Evolutionary conservation across 1,140 invertebrate species (phyloP), one percentile per base, ranked within the genome.

Genomic region (Drosophila novamexicana): DNA sequence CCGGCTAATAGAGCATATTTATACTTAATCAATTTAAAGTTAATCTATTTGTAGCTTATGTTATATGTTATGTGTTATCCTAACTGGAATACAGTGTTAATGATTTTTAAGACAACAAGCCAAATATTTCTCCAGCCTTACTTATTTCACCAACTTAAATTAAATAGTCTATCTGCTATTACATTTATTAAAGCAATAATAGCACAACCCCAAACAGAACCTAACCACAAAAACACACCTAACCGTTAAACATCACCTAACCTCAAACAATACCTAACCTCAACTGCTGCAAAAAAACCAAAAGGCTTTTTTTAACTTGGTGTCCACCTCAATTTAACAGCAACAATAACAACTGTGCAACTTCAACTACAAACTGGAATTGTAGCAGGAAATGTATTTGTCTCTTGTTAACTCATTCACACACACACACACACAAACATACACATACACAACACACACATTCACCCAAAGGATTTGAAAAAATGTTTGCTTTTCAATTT

Each of bases 301-400:
- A 22, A 22, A 22, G 22, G 22, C 22, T 22, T 22, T 22, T 22
- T 22, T 22, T 18, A 47, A 37, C 44, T 45, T 18, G 4, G 9
- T 16, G 10, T 34, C 29, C 3, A 9, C 1, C 36, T 32, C 10
- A 37, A 53, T 47, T 34, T 16, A 45, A 32, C 6, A 34, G 40
- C 6, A 14, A 34, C 47, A 52, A 9, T 54, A 58, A 39, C 22
- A 50, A 42, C 44, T 22, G 22, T 22, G 22, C 22, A 34, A 16
- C 44, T 47, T n/a, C 44, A 65, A 34, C 37, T 65, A 8, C 34
- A 68, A 61, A 42, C 65, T 64, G 22, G n/a, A 62, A 61, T 63
- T 57, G 29, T 47, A 64, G 44, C 61, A 69, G 66, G 65, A 84
- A 77, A 50, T 77, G 63, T 71, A 78, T 69, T 69, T 59, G 50